Evolutionary conservation across 2,797 vertebrate genomes (phyloP).

Genomic region (Scolopax bukidnonensis): DNA sequence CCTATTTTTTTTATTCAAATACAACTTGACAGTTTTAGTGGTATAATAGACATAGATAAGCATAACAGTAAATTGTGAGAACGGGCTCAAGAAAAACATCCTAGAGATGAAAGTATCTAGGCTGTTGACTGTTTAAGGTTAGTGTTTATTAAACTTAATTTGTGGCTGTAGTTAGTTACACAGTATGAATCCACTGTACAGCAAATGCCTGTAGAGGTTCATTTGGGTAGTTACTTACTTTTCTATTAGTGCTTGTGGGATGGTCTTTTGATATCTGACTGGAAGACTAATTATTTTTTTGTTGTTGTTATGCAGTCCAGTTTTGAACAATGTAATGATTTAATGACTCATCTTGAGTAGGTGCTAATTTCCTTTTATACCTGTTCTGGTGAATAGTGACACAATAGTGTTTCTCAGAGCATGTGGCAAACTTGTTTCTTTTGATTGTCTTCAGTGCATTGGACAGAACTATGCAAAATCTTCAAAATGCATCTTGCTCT

Average conservation of each 20-base stretch:
- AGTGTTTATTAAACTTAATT: neutral
- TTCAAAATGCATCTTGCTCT: neutral
- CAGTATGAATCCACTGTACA: neutral
- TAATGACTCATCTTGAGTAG: neutral
- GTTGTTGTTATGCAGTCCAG: neutral
- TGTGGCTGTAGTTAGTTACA: neutral
- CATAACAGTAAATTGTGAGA: neutral
- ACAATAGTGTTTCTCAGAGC: neutral
- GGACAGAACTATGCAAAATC: neutral
- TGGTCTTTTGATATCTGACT: neutral
- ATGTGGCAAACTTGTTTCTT: neutral
- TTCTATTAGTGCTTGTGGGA: neutral
- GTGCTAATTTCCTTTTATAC: neutral
- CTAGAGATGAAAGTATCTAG: neutral
- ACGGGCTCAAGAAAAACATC: neutral
- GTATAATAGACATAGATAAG: neutral
- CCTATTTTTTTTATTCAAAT: neutral
- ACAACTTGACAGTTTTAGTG: neutral
- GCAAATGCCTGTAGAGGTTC: neutral
- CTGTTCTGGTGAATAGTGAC: neutral
- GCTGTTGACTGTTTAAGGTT: neutral
- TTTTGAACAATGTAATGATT: neutral
- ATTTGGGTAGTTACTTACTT: neutral
- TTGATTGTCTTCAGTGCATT: neutral
- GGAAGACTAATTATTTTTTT: neutral